Conservation (phyloP, 2,797 vertebrate species). For the Sebastes taczanowskii region DNA sequence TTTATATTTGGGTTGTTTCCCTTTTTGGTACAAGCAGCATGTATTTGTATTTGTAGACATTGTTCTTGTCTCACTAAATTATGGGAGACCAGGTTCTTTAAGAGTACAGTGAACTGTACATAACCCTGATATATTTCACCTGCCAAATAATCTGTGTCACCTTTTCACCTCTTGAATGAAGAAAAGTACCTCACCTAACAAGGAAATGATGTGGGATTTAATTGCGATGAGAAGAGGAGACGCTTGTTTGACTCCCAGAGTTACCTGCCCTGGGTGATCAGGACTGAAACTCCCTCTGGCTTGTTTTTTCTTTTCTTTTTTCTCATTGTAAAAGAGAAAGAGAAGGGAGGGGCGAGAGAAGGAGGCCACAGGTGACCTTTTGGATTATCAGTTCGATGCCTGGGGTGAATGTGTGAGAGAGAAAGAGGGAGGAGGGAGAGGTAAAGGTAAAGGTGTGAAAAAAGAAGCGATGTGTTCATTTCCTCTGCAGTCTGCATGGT, state of each 20-base stretch:
- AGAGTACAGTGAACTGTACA: not conserved
- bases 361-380: conserved; percentile 75
- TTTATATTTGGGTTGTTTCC: not conserved
- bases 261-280: conserved; percentile 53
- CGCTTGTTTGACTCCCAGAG: conserved; percentile 50
- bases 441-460: conserved; percentile 68
- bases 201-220: conserved; percentile 37
- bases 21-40: not conserved
- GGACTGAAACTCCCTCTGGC: conserved; percentile 69
- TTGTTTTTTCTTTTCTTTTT: conserved; percentile 50
- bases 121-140: not conserved
- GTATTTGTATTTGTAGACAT: not conserved
- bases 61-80: not conserved
- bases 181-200: not conserved
- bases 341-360: conserved; percentile 53
- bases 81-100: not conserved
- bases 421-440: conserved; percentile 1
- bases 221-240: conserved; percentile 37
- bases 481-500: conserved; percentile 75
- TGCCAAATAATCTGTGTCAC: not conserved
- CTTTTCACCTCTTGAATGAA: conserved; percentile 31
- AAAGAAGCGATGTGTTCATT: conserved; percentile 74
- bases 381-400: conserved; percentile 73
- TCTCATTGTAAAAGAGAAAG: conserved; percentile 47
- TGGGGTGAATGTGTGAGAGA: conserved; percentile 60